Evolutionary conservation across 2,888 invertebrate species (phyloP), one percentile per base, ranked within the genome.

Genomic region (Aproaerema taeniolella): DNA sequence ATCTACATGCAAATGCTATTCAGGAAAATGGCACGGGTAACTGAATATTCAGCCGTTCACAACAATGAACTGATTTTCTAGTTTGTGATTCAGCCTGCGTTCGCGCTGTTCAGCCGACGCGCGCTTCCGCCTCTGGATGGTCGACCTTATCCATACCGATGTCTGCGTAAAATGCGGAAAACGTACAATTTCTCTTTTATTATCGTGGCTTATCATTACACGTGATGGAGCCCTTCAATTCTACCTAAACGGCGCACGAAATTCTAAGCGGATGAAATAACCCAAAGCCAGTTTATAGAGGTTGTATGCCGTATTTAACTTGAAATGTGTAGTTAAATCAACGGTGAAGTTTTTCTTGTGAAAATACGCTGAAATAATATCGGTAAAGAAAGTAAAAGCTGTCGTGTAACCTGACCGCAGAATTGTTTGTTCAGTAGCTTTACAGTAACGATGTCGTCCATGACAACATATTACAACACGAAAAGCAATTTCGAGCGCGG

Each of bases 11-110:
- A 67, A 71, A 72, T 69, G 56, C 49, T 56, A 61, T 63, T 58
- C 61, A 55, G 52, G 60, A 61, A 67, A 71, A 62, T 59, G 54
- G 50, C 56, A 49, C 56, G 52, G 56, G 63, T 70, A 67, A 67
- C 67, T 67, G 70, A 71, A 76, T 69, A 70, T 73, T 71, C 68
- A 68, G 61, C 58, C 62, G 57, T 67, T 72, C 67, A 66, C 68
- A 67, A 71, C 69, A 75, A 71, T 71, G 68, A 68, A 71, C 76
- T 73, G 74, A 75, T 78, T 78, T 75, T 68, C 69, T 73, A 66
- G 69, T 77, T 77, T 69, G 72, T 57, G 65, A 81, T 80, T 80
- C 79, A 66, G 68, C 51, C 58, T 70, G 73, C 78, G 76, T 79
- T 59, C 69, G 61, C 63, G 60, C 61, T 63, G 64, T 69, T 68